Base-by-base conservation (phyloP, 2,113 vertebrate species). In the Dascyllus trimaculatus region DNA sequence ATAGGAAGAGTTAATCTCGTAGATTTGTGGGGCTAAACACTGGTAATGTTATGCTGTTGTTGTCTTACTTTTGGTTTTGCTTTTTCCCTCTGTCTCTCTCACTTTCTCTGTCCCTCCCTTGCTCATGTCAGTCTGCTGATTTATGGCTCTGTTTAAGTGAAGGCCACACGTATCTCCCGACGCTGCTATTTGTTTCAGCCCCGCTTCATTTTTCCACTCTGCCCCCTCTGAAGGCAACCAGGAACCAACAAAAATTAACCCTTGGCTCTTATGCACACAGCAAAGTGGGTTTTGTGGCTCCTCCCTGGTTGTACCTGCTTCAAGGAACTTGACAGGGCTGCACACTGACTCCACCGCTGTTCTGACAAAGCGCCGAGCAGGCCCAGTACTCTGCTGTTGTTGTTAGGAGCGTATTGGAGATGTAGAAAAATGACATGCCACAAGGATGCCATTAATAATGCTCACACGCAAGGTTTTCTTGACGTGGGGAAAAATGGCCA, bases 61-160 rank as follows among this genome's bases (percentile, higher is more conserved):
- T 75, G 87, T 88, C 81, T 91, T 75, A 80, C 79, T 90, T 87
- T 85, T 83, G 71, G 65, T 80, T 84, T 80, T 78, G 48, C 75
- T 76, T 49, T 53, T 17, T 78, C 45, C 67, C 43, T 73, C 52
- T 22, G 19, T 71, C 68, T 75, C 67, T 57, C 48, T 51, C 38
- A 40, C 51, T 19, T 63, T 40, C 70, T 17, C 74, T 57, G 69
- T 57, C 80, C 45, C 85, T 88, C 80, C 54, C 79, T 89, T 53
- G 19, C 71, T 75, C 45, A 49, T 86, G 88, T 93, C 92, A 92
- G 51, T 81, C 77, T 21, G 21, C 67, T 96, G 96, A 97, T 96
- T 96, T 96, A 96, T 96, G 90, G 90, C 87, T 95, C 94, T 95
- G 95, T 95, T 96, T 95, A 96, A 95, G 93, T 85, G 94, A 95